Evolutionary conservation across 2,888 invertebrate species (phyloP).

Genomic region (Acanthoscelides obtectus): DNA sequence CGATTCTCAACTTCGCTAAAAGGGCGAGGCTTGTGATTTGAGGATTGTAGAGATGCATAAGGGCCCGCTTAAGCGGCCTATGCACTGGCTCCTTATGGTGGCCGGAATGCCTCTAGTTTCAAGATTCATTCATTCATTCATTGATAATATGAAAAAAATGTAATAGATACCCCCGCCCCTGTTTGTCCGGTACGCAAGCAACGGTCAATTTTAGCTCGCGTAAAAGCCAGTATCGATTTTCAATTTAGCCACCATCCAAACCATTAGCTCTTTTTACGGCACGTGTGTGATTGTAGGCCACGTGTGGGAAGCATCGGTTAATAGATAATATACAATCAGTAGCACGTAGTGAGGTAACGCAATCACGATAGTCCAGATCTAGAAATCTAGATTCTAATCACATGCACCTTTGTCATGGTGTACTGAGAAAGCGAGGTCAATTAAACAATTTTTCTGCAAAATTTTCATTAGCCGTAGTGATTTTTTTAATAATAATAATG

Average conservation of each 20-base stretch:
- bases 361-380: background rate
- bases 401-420: no score
- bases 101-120: no score
- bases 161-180: slow-evolving; percentile 17
- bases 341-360: background rate
- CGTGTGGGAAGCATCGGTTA: slow-evolving; percentile 10
- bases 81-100: no score
- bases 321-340: background rate
- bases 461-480: no score
- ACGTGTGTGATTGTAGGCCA: slow-evolving; percentile 20
- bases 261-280: slow-evolving; percentile 16
- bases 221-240: slow-evolving; percentile 24
- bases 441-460: no score
- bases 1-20: no score
- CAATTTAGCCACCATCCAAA: slow-evolving; percentile 22
- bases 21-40: no score
- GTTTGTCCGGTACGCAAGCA: background rate
- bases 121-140: no score
- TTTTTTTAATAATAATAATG: no score
- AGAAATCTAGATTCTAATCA: background rate
- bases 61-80: no score
- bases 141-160: slow-evolving; percentile 27
- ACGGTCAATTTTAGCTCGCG: background rate
- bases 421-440: no score
- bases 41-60: no score